phyloP scores from a whole-genome alignment of 1,140 invertebrate species.

The Capitella teleta region DNA sequence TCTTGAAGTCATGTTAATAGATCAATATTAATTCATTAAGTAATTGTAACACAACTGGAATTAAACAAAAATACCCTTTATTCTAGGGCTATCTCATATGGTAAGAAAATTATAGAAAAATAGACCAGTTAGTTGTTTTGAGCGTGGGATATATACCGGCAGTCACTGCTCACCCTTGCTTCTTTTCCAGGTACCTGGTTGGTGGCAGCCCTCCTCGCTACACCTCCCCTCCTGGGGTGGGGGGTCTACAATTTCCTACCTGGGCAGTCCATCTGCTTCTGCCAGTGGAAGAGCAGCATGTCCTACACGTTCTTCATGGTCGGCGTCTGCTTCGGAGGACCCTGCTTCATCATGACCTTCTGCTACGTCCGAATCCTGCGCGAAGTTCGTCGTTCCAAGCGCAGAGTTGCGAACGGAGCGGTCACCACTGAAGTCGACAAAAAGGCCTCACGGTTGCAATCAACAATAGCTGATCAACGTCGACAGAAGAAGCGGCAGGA shows the following conservation, averaged over 20 bases:
- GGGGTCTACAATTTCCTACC: slow-evolving; percentile 14
- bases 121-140: too few species aligned
- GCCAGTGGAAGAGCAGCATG: slow-evolving; percentile 18
- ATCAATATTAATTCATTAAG: too few species aligned
- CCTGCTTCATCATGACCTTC: slow-evolving; percentile 21
- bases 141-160: too few species aligned
- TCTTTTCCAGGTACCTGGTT: slow-evolving; percentile 17
- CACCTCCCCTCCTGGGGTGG: slow-evolving; percentile 17
- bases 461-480: background rate
- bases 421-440: background rate
- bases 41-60: too few species aligned
- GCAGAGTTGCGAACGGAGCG: background rate
- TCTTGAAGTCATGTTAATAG: too few species aligned
- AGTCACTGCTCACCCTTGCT: too few species aligned
- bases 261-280: slow-evolving; percentile 22
- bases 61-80: too few species aligned
- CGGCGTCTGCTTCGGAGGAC: slow-evolving; percentile 22
- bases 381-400: slow-evolving; percentile 14
- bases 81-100: too few species aligned
- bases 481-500: slow-evolving; percentile 8
- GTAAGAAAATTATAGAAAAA: too few species aligned
- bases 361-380: slow-evolving; percentile 16
- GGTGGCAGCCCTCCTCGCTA: slow-evolving; percentile 13
- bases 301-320: slow-evolving; percentile 27
- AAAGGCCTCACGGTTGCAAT: background rate